Evolutionary conservation across 1,140 invertebrate genomes (phyloP).

Genomic region (Cyrtorhinus lividipennis): DNA sequence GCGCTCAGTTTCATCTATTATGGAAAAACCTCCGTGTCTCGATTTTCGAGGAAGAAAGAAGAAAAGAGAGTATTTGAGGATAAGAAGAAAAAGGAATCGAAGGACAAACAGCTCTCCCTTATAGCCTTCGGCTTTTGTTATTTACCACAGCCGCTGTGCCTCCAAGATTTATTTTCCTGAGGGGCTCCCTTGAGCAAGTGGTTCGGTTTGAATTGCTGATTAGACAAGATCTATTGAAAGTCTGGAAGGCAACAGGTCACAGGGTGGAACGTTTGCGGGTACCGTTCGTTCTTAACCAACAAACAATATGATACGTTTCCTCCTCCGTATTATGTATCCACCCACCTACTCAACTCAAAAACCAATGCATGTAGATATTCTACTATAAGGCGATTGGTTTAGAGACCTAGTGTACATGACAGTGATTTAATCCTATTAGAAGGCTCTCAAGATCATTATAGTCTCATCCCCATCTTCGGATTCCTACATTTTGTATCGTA

Average conservation of each 20-base stretch:
- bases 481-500: no score
- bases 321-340: no score
- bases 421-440: no score
- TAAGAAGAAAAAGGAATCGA: neutral
- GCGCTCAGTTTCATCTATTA: neutral
- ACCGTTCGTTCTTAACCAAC: neutral
- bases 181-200: neutral
- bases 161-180: constrained; percentile 1
- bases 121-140: neutral
- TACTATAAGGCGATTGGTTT: no score
- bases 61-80: neutral
- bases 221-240: constrained; percentile 7
- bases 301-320: neutral
- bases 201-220: constrained; percentile 8
- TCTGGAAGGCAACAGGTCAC: constrained; percentile 1
- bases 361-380: no score
- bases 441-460: no score
- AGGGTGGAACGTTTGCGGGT: no score
- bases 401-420: no score
- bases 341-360: no score
- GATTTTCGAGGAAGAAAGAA: neutral
- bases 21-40: neutral
- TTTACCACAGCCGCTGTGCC: neutral
- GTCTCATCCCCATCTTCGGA: no score
- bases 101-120: constrained; percentile 4